Evolutionary conservation across 2,113 vertebrate genomes (phyloP).

Genomic region (Calidris pygmaea): DNA sequence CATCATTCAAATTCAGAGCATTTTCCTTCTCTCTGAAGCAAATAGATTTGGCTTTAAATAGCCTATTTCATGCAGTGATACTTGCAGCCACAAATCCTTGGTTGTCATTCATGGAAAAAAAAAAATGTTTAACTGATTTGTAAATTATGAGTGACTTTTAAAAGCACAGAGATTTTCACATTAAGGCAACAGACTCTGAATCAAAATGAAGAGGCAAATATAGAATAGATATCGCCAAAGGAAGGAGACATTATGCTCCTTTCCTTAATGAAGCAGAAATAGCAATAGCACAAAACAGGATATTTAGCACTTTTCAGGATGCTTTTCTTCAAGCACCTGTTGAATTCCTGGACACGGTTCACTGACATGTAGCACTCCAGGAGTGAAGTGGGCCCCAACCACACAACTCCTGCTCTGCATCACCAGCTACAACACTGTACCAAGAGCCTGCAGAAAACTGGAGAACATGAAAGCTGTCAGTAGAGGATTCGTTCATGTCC

Average conservation of each 20-base stretch:
- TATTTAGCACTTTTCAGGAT: neutral
- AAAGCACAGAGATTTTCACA: neutral
- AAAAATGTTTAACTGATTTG: neutral
- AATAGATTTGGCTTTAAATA: constrained; percentile 41
- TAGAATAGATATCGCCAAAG: neutral
- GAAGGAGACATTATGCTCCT: neutral
- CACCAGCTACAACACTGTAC: neutral
- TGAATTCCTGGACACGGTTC: neutral
- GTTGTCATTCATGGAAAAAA: constrained; percentile 8
- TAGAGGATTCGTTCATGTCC: neutral
- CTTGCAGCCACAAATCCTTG: neutral
- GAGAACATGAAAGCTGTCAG: neutral
- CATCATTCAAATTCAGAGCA: neutral
- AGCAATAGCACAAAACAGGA: neutral
- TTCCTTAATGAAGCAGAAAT: neutral
- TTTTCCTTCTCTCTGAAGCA: constrained; percentile 20
- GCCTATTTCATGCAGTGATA: neutral
- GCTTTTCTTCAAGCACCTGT: neutral
- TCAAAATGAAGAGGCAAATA: neutral
- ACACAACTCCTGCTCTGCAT: neutral
- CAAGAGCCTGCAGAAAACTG: neutral
- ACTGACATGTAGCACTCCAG: fast-evolving
- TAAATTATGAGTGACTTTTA: neutral
- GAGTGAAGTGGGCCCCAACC: neutral
- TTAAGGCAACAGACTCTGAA: neutral